A percentile compares a stretch with the other conserved stretches of the same genome.
These are phyloP conservation scores for Siphlonurus alternatus DNA, from an alignment of 2,888 invertebrate species.

Conservation along the genomic window DNA sequence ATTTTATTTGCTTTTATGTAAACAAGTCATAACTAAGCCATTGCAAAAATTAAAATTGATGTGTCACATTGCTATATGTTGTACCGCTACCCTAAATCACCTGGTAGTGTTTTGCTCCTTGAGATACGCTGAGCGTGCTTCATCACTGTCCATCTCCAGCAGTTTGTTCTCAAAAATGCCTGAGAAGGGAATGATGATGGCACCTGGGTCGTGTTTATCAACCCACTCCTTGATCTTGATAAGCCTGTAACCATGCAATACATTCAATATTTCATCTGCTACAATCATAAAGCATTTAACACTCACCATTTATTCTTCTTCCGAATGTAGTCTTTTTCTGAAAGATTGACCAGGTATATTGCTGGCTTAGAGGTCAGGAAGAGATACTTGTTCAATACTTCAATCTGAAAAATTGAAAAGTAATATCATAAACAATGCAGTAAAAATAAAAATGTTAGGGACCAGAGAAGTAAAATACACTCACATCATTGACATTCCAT, in stretches of 20 bases:
- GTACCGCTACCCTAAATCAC: too few relatives aligned
- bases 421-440: constrained; percentile 22
- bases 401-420: constrained; percentile 51
- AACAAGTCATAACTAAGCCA: too few relatives aligned
- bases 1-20: too few relatives aligned
- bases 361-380: constrained; percentile 96
- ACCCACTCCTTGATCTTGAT: constrained; percentile 98
- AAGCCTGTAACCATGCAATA: constrained; percentile 40
- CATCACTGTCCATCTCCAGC: constrained; percentile 59
- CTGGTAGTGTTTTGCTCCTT: constrained; percentile 70
- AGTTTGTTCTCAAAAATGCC: constrained; percentile 79
- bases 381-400: constrained; percentile 86
- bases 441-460: constrained; percentile 28
- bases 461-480: constrained; percentile 20
- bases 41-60: too few relatives aligned
- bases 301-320: constrained; percentile 96
- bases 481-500: constrained; percentile 86
- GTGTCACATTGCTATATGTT: too few relatives aligned
- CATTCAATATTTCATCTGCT: background rate
- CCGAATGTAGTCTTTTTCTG: constrained; percentile 94
- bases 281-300: background rate
- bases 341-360: constrained; percentile 90
- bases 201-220: constrained; percentile 89
- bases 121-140: constrained; percentile 55
- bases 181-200: constrained; percentile 89